These are phyloP conservation scores for Ctenopoma multispine DNA, from an alignment of 2,797 vertebrate species.

Conservation along the genomic window DNA sequence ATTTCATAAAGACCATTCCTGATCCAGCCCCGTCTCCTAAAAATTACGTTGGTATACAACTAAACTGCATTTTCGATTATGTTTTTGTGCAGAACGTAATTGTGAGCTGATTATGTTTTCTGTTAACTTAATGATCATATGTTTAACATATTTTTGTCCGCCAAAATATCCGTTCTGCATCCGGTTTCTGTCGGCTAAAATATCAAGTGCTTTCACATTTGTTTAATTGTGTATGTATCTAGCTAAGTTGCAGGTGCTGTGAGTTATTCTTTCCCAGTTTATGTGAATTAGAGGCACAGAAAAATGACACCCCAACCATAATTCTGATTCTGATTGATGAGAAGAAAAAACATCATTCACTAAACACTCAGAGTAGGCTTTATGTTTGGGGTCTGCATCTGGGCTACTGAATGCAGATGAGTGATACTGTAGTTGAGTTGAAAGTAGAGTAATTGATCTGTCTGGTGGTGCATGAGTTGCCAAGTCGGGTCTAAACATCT, in stretches of 20 bases:
- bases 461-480: slow-evolving; percentile 37
- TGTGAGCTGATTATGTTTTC: too few relatives aligned
- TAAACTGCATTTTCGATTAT: too few relatives aligned
- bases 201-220: neutral
- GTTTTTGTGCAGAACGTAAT: too few relatives aligned
- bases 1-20: too few relatives aligned
- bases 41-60: too few relatives aligned
- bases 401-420: slow-evolving; percentile 27
- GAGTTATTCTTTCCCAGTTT: neutral
- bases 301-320: neutral
- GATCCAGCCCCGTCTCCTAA: too few relatives aligned
- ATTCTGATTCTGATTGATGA: neutral
- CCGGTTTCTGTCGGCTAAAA: too few relatives aligned
- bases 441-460: slow-evolving; percentile 59
- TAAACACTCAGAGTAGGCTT: neutral
- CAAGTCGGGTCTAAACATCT: slow-evolving; percentile 46
- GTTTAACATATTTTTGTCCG: too few relatives aligned
- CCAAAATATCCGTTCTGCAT: too few relatives aligned
- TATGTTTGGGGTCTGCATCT: slow-evolving; percentile 1
- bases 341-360: neutral
- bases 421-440: slow-evolving; percentile 33
- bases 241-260: neutral
- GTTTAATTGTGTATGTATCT: neutral
- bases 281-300: neutral
- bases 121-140: too few relatives aligned